Conservation (phyloP, 2,888 invertebrate species). For the Limnephilus auricula region DNA sequence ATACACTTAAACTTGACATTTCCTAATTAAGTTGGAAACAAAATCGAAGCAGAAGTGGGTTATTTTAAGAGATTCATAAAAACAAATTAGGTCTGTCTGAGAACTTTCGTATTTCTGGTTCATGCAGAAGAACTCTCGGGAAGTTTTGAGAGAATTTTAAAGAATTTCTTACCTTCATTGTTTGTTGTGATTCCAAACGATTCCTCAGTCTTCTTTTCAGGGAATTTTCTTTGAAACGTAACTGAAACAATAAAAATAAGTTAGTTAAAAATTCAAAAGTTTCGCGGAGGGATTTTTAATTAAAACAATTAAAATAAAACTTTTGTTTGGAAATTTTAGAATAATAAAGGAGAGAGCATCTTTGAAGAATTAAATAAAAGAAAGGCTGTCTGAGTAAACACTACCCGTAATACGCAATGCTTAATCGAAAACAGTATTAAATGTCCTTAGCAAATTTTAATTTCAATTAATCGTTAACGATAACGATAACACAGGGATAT, state of each 20-base stretch:
- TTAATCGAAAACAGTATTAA: neutral
- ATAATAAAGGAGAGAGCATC: conserved; percentile 6
- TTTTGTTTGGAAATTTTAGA: conserved; percentile 16
- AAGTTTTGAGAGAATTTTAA: conserved; percentile 42
- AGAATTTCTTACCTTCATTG: conserved; percentile 52
- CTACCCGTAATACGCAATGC: neutral
- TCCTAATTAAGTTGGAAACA: neutral
- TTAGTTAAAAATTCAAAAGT: conserved; percentile 37
- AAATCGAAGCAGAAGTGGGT: neutral
- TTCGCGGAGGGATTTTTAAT: conserved; percentile 39
- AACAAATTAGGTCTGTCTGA: conserved; percentile 26
- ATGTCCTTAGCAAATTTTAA: neutral
- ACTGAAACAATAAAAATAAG: conserved; percentile 52
- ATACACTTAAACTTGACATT: neutral
- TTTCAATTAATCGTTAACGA: neutral
- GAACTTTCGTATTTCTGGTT: conserved; percentile 25
- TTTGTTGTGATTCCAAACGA: conserved; percentile 48
- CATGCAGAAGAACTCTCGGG: conserved; percentile 12
- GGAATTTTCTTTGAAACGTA: conserved; percentile 48
- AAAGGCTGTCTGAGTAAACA: neutral
- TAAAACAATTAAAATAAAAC: conserved; percentile 44
- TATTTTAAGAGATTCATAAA: neutral
- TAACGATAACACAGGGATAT: too few relatives aligned
- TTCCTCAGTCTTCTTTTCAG: conserved; percentile 42
- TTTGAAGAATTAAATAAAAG: neutral